Conservation (phyloP, 1,140 invertebrate species). For the Lucilia cuprina region DNA sequence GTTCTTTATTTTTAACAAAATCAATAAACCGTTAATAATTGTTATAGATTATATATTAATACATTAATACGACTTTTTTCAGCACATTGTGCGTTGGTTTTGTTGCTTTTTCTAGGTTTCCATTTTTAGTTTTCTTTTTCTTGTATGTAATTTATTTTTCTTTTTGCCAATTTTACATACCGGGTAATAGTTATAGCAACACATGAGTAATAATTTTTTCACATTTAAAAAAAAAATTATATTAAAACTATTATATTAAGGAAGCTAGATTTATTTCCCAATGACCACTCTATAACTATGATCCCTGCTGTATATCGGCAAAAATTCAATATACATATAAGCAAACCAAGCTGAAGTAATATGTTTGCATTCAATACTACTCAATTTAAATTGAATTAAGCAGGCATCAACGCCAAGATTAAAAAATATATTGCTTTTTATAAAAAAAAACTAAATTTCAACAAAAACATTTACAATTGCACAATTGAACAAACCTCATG, state of each 20-base stretch:
- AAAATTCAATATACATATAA: neutral
- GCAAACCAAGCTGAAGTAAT: slow-evolving; percentile 1
- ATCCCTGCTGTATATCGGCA: neutral
- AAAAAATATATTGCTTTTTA: neutral
- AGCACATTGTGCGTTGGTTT: neutral
- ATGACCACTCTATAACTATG: too few relatives aligned
- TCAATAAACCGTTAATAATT: slow-evolving; percentile 15
- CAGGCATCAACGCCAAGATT: neutral
- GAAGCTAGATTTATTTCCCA: too few relatives aligned
- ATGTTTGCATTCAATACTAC: neutral
- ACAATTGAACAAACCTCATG: neutral
- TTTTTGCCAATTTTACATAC: neutral
- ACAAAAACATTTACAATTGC: neutral
- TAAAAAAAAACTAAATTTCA: neutral
- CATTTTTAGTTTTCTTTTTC: neutral
- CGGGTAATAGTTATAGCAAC: too few relatives aligned
- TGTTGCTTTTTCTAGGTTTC: neutral
- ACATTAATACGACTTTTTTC: neutral
- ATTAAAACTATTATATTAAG: too few relatives aligned
- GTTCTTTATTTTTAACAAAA: neutral
- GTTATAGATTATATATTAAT: neutral
- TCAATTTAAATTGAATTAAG: slow-evolving; percentile 9
- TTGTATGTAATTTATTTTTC: too few relatives aligned
- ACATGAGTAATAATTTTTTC: too few relatives aligned
- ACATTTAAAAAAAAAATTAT: too few relatives aligned